Evolutionary conservation across 2,888 invertebrate species (phyloP), one percentile per base, ranked within the genome.

Genomic region (Drosophila neoperkinsi): DNA sequence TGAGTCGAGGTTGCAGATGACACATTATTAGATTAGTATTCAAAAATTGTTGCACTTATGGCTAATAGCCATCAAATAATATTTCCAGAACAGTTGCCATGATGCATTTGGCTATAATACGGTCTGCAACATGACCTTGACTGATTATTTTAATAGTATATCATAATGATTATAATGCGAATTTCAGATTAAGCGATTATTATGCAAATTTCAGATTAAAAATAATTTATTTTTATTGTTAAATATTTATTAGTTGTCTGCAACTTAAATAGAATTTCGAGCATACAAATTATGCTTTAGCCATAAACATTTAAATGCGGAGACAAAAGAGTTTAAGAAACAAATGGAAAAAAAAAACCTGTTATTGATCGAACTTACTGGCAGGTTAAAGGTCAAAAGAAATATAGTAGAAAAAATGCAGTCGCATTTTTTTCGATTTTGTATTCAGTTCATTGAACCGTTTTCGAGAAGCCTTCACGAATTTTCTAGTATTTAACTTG

Each of bases 261-360:
- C 33, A 43, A 25, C 28, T 28, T 10, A 31, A 28, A 51, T 41
- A 21, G 38, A 46, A 51, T 66, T 51, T 13, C n/a, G 30, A 50
- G 41, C 64, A 13, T 61, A 9, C 6, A 58, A 38, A 34, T 33
- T 49, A 13, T 21, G 41, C 21, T 16, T 58, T 43, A 66, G 13
- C 43, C n/a, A 51, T 31, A 53, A 33, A 51, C 21, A 59, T 9
- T 36, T 16, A 16, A 25, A 57, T 50, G 25, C 56, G 33, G 30
- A 55, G 55, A 59, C 50, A 59, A 52, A n/a, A n/a, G 51, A 36
- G 52, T 62, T 21, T 13, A 43, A 55, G 38, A 64, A 49, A 46
- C 28, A 31, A 36, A 36, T 70, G 52, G 55, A 34, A 61, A 64
- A 67, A 67, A 30, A 18, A 67, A 68, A 79, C 77, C 77, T 60